Conservation (phyloP, 2,113 vertebrate genomes). For the Copsychus sechellarum region DNA sequence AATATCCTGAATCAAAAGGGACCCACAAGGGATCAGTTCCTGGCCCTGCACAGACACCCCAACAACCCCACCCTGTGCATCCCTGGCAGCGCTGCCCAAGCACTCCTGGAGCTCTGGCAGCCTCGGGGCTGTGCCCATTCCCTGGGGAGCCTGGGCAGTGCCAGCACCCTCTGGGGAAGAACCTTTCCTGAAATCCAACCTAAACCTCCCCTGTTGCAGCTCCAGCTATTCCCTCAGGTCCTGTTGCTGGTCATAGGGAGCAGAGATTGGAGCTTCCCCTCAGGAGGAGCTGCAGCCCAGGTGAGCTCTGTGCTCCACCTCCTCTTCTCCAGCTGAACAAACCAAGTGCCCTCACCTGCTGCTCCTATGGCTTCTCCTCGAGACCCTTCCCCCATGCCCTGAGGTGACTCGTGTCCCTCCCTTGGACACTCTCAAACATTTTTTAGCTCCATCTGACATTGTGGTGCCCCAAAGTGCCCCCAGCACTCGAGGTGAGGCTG, state of each 20-base stretch:
- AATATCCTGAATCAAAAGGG: neutral
- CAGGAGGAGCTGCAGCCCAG: neutral
- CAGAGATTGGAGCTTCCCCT: neutral
- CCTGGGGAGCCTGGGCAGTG: neutral
- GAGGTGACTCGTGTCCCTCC: neutral
- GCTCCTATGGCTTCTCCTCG: neutral
- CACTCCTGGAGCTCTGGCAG: neutral
- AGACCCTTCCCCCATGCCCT: neutral
- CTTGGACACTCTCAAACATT: neutral
- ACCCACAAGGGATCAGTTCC: neutral
- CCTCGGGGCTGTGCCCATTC: neutral
- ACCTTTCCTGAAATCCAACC: fast-evolving
- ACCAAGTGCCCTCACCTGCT: neutral
- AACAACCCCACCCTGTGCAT: neutral
- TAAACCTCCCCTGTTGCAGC: neutral
- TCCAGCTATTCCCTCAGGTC: neutral
- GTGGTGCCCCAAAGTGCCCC: neutral
- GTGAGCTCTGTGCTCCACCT: neutral
- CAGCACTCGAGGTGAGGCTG: neutral
- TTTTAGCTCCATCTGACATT: neutral
- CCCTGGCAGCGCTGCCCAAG: fast-evolving
- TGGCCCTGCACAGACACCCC: neutral
- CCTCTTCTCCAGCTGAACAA: neutral
- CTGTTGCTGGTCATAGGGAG: neutral
- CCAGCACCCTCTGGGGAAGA: too few relatives aligned